Conservation (phyloP, 2,797 vertebrate species). For the Urosaurus nigricauda region DNA sequence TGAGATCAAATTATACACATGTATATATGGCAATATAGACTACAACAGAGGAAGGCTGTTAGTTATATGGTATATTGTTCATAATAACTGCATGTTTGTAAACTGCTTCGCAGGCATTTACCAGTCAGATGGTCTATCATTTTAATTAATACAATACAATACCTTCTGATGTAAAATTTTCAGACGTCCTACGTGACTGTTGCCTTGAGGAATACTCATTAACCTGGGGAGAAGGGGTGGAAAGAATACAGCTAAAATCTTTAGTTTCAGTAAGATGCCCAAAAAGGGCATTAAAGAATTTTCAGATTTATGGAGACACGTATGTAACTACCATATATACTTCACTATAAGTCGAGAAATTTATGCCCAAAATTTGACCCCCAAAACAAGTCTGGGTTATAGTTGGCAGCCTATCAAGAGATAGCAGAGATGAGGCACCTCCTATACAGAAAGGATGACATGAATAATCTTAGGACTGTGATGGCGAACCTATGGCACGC, state of each 20-base stretch:
- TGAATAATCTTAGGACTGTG: too few relatives aligned
- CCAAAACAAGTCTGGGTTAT: too few relatives aligned
- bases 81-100: neutral
- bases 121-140: neutral
- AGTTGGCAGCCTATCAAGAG: too few relatives aligned
- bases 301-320: neutral
- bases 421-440: too few relatives aligned
- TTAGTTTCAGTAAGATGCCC: neutral
- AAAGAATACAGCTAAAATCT: neutral
- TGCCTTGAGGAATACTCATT: neutral
- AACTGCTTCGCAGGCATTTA: neutral
- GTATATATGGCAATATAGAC: neutral
- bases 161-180: constrained; percentile 12
- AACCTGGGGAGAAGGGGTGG: neutral
- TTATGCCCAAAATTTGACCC: too few relatives aligned
- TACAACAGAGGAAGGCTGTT: neutral
- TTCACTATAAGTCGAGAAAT: too few relatives aligned
- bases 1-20: too few relatives aligned
- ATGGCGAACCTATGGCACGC: too few relatives aligned
- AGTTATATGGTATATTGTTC: too few relatives aligned
- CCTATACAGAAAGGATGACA: too few relatives aligned
- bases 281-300: neutral
- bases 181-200: constrained; percentile 8
- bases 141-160: neutral
- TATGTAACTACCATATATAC: too few relatives aligned